Conservation (phyloP, 2,888 invertebrate genomes). For the Rotaria sp. region DNA sequence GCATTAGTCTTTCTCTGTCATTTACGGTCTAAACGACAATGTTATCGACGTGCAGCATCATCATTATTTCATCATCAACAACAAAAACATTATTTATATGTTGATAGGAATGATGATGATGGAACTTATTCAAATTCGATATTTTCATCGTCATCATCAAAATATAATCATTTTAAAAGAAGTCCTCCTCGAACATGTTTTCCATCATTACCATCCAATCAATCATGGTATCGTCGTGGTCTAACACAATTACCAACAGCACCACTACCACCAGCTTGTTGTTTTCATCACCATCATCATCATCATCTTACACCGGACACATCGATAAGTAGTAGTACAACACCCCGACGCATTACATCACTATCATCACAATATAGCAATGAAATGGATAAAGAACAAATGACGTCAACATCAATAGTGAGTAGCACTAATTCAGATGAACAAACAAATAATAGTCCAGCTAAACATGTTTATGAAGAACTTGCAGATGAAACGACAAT, state of each 20-base stretch:
- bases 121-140: constrained; percentile 23
- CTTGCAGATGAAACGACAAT: neutral
- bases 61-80: neutral
- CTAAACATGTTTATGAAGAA: constrained; percentile 21
- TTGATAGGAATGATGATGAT: neutral
- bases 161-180: neutral
- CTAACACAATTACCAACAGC: neutral
- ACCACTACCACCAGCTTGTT: neutral
- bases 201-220: neutral
- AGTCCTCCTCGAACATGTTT: neutral
- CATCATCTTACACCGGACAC: neutral
- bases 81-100: neutral
- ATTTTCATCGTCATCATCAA: neutral
- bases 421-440: neutral
- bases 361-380: neutral
- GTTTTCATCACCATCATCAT: neutral
- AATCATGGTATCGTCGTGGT: constrained; percentile 15
- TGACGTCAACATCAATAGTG: neutral
- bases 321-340: neutral
- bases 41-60: neutral
- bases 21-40: neutral
- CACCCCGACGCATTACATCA: neutral
- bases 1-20: constrained; percentile 2
- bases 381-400: neutral
- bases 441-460: neutral